phyloP scores from a whole-genome alignment of 2,113 vertebrate genomes.

The Saguinus imperator region DNA sequence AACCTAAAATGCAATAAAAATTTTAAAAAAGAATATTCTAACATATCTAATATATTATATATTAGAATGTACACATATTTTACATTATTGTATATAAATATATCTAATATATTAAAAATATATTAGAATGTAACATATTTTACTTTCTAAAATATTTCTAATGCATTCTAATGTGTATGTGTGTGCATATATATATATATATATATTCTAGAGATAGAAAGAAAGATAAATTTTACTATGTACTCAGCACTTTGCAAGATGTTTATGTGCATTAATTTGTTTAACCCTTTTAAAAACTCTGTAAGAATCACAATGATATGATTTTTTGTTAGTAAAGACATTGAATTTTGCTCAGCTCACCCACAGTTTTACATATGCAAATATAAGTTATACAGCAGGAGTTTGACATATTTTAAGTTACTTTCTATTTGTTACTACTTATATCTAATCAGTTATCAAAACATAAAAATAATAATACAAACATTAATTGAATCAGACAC shows the following conservation, averaged over 20 bases:
- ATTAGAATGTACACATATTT: no score
- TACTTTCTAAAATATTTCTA: neutral
- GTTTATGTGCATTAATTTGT: neutral
- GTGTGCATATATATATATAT: neutral
- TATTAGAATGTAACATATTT: neutral
- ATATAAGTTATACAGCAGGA: neutral
- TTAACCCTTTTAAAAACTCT: neutral
- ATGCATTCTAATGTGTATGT: neutral
- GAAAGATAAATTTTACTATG: neutral
- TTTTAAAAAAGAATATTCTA: no score
- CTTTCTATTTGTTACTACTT: neutral
- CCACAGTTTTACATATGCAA: neutral
- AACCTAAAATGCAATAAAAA: no score
- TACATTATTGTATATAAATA: no score
- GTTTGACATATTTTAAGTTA: neutral
- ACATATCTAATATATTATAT: no score
- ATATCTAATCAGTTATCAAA: neutral
- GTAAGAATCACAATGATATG: neutral
- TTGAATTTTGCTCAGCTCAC: neutral
- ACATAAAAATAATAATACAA: neutral
- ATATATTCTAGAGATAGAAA: neutral
- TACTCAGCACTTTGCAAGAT: neutral
- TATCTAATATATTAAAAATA: no score
- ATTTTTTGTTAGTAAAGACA: neutral
- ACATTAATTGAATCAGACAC: neutral